Conservation (phyloP, 23 tunicate genomes). For the Pegea sp. region DNA sequence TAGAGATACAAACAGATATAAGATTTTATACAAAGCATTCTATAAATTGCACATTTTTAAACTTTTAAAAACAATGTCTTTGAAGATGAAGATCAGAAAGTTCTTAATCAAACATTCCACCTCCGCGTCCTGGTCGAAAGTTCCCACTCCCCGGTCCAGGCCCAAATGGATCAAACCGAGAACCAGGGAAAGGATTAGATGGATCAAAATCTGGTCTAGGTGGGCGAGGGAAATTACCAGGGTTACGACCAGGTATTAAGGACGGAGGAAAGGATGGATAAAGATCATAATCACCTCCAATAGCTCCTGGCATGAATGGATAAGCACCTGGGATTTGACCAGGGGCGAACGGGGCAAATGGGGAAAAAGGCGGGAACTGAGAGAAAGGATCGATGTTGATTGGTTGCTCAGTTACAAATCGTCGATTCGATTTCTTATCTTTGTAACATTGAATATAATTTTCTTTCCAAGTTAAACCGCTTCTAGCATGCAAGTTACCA, state of each 20-base stretch:
- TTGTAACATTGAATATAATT: slow-evolving; percentile 15
- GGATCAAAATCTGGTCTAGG: slow-evolving; percentile 22
- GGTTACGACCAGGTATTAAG: slow-evolving; percentile 9
- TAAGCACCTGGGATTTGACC: slow-evolving; percentile 30
- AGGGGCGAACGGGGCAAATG: slow-evolving; percentile 25
- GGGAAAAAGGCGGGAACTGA: slow-evolving; percentile 22
- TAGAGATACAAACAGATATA: too few relatives aligned
- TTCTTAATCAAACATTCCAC: slow-evolving; percentile 75
- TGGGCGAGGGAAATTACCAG: slow-evolving; percentile 5
- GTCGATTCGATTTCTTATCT: slow-evolving; percentile 1
- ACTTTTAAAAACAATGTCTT: too few relatives aligned
- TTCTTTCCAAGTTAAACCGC: background rate
- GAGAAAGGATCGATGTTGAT: too few relatives aligned
- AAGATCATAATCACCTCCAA: slow-evolving; percentile 76
- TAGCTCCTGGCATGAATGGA: background rate
- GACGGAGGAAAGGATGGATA: slow-evolving; percentile 46
- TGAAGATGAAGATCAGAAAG: too few relatives aligned
- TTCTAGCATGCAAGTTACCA: background rate
- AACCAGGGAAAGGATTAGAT: slow-evolving; percentile 78
- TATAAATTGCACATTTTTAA: too few relatives aligned
- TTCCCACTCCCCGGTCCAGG: slow-evolving; percentile 46
- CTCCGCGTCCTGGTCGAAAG: slow-evolving; percentile 58
- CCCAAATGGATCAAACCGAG: slow-evolving; percentile 64
- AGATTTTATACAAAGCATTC: too few relatives aligned
- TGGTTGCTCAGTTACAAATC: too few relatives aligned